Evolutionary conservation across 2,113 vertebrate species (phyloP).

Genomic region (Prochilodus magdalenae): DNA sequence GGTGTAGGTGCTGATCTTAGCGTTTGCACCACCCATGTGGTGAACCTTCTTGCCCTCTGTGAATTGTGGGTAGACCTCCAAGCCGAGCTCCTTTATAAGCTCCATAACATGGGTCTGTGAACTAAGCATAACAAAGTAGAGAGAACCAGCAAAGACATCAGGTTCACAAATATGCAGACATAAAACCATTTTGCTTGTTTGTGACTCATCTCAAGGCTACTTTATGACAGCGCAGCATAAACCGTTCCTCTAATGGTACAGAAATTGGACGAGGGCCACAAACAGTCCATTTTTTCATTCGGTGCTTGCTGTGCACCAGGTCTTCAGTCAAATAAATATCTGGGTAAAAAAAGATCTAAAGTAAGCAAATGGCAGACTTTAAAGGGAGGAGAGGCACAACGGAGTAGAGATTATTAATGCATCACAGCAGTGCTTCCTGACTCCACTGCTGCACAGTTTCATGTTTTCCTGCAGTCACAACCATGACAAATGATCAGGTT

Average conservation of each 20-base stretch:
- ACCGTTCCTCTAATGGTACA: slow-evolving; percentile 11
- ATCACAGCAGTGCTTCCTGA: too few relatives aligned
- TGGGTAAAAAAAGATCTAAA: neutral
- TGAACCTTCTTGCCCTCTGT: slow-evolving; percentile 73
- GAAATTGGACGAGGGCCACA: neutral
- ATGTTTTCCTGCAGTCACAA: too few relatives aligned
- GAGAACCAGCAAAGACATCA: neutral
- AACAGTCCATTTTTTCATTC: neutral
- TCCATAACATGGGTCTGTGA: slow-evolving; percentile 74
- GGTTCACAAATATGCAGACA: neutral
- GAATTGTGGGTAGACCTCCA: slow-evolving; percentile 73
- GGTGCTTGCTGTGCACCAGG: too few relatives aligned
- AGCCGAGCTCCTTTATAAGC: slow-evolving; percentile 72
- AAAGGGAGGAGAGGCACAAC: neutral
- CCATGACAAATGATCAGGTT: too few relatives aligned
- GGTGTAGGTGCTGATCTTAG: slow-evolving; percentile 66
- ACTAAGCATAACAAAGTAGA: slow-evolving; percentile 54
- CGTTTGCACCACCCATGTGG: slow-evolving; percentile 67
- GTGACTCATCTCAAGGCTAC: neutral
- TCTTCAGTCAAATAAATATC: neutral
- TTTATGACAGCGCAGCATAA: slow-evolving; percentile 4
- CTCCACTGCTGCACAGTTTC: too few relatives aligned
- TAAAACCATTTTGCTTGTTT: neutral
- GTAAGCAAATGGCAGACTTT: neutral
- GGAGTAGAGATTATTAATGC: neutral